phyloP scores from a whole-genome alignment of 2,113 vertebrate genomes.

The Daboia siamensis region DNA sequence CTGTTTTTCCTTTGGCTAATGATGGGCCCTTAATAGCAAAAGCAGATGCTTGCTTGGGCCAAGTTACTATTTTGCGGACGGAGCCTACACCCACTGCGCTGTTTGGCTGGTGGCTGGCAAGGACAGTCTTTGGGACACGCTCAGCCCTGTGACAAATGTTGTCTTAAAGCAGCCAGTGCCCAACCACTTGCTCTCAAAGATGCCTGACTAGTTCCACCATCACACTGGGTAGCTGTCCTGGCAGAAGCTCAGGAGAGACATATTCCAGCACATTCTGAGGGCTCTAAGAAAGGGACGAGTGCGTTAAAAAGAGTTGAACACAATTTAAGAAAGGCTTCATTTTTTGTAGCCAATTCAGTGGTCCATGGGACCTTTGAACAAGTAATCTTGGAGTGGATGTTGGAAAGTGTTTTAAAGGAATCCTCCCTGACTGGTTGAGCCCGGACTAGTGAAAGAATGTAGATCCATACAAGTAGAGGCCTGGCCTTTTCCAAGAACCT shows the following conservation, averaged over 20 bases:
- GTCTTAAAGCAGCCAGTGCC: background rate
- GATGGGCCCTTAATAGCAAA: slow-evolving; percentile 14
- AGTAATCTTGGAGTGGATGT: background rate
- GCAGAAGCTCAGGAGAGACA: background rate
- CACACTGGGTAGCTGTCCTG: background rate
- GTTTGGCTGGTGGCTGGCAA: background rate
- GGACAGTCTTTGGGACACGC: background rate
- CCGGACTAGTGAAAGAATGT: background rate
- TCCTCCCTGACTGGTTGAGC: background rate
- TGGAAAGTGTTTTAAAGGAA: background rate
- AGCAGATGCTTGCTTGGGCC: slow-evolving; percentile 2
- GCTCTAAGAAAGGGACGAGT: background rate
- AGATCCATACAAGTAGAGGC: background rate
- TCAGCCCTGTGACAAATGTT: background rate
- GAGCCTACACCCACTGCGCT: background rate
- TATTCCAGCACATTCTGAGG: background rate
- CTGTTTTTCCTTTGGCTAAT: background rate
- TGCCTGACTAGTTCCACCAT: background rate
- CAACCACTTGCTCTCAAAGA: background rate
- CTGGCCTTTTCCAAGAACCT: background rate
- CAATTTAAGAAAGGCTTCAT: background rate
- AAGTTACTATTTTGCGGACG: background rate
- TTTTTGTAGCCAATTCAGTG: background rate
- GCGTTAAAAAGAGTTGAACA: background rate
- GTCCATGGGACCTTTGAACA: background rate